Percentiles rank a stretch among this genome's conserved stretches.
Conservation (phyloP, 2,113 vertebrate genomes). For the Dromas ardeola region DNA sequence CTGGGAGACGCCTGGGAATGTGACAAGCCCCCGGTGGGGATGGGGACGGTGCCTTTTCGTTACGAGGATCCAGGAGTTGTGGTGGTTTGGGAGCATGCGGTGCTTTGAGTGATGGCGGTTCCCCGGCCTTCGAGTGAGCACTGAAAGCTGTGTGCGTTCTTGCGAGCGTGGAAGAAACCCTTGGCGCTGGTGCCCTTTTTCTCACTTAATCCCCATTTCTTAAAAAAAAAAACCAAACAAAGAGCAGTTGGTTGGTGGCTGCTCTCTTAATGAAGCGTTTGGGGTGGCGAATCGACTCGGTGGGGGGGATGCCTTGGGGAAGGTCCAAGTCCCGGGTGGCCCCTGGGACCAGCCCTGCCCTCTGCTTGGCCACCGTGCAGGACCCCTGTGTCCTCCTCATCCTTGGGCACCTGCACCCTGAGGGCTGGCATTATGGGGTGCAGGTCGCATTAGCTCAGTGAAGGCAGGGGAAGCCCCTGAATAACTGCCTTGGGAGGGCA, state of each 20-base stretch:
- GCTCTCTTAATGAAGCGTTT: not conserved
- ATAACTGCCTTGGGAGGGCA: not conserved
- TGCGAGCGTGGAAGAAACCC: not conserved
- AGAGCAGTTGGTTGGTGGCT: not conserved
- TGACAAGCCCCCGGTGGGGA: fast-evolving
- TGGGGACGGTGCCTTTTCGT: not conserved
- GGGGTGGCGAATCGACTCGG: not conserved
- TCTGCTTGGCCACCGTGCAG: not conserved
- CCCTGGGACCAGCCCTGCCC: not conserved
- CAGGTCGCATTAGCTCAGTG: fast-evolving
- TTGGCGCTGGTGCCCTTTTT: not conserved
- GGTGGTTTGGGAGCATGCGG: fast-evolving
- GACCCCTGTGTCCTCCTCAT: fast-evolving
- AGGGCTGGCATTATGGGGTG: fast-evolving
- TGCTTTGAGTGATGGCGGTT: not conserved
- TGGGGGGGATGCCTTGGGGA: not conserved
- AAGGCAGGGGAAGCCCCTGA: not conserved
- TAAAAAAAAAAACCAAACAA: not conserved
- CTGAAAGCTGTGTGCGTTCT: not conserved
- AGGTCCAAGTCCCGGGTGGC: fast-evolving
- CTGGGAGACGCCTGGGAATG: fast-evolving
- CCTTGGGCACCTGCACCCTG: not conserved
- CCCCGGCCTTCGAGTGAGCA: not conserved
- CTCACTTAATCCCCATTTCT: not conserved
- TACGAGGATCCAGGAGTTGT: not conserved